These are phyloP conservation scores for Neelides sp. DNA, from an alignment of 1,140 invertebrate species.

Conservation along the genomic window DNA sequence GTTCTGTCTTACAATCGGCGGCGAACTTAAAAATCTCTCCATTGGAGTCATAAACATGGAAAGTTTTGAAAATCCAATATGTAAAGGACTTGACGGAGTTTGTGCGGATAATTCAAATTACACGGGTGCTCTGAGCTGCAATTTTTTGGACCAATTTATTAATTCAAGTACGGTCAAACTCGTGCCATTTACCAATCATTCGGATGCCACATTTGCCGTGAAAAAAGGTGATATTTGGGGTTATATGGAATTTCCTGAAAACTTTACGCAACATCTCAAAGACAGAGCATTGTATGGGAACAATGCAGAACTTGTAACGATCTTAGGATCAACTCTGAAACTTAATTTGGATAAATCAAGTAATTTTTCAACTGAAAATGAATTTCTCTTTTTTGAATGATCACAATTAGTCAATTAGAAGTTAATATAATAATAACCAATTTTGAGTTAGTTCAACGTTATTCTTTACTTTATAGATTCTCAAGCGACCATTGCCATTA, in stretches of 20 bases:
- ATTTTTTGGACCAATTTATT: neutral
- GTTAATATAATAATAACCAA: too few species aligned
- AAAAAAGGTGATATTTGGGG: neutral
- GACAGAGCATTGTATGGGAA: neutral
- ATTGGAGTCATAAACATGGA: neutral
- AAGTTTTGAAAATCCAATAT: neutral
- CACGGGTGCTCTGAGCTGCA: neutral
- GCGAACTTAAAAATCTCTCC: constrained; percentile 32
- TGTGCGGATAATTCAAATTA: neutral
- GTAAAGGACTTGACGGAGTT: neutral
- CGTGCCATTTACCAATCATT: neutral
- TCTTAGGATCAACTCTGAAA: neutral
- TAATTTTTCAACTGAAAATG: constrained; percentile 31
- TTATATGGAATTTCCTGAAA: constrained; percentile 3
- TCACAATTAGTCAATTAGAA: too few species aligned
- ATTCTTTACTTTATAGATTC: constrained; percentile 56
- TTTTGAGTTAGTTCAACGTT: too few species aligned
- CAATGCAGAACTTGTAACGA: neutral
- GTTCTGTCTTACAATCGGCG: constrained; percentile 84
- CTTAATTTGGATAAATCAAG: constrained; percentile 1
- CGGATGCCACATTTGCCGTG: neutral
- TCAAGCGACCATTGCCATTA: constrained; percentile 69
- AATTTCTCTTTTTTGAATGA: too few species aligned
- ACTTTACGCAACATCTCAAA: constrained; percentile 11
- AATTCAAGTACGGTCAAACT: neutral